A percentile compares a stretch with the other conserved stretches of the same genome.
These are phyloP conservation scores for Octopus sinensis DNA, from an alignment of 1,140 invertebrate genomes.

Conservation along the genomic window DNA sequence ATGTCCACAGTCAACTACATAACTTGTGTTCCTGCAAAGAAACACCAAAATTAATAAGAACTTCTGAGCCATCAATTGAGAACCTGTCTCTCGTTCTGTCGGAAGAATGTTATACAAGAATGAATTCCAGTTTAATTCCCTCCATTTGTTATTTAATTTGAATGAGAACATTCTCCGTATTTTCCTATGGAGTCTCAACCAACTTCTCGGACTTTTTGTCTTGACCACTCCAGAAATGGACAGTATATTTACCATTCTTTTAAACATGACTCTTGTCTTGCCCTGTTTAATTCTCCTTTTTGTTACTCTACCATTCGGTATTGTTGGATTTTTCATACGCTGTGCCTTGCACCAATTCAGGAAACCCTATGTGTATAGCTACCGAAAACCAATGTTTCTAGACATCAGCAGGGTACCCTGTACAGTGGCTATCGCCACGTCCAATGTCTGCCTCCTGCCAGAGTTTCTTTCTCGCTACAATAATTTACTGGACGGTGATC, in stretches of 20 bases:
- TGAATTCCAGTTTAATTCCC: constrained; percentile 15
- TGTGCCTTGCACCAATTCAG: constrained; percentile 32
- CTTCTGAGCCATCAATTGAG: constrained; percentile 2
- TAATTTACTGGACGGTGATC: constrained; percentile 34
- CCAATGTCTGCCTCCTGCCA: constrained; percentile 43
- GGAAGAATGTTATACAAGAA: constrained; percentile 21
- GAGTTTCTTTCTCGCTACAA: constrained; percentile 42
- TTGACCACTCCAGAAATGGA: constrained; percentile 30
- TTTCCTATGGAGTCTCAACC: constrained; percentile 20
- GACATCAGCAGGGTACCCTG: not conserved
- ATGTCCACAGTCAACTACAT: too few relatives aligned
- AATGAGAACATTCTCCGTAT: constrained; percentile 23
- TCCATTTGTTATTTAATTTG: constrained; percentile 23
- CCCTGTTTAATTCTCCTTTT: constrained; percentile 26
- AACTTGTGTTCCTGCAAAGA: too few relatives aligned
- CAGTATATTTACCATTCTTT: constrained; percentile 10
- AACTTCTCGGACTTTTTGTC: constrained; percentile 23
- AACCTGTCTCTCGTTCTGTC: constrained; percentile 18
- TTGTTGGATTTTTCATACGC: constrained; percentile 31
- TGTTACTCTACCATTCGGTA: constrained; percentile 26
- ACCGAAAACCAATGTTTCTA: constrained; percentile 10
- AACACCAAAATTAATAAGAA: too few relatives aligned
- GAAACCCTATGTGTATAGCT: constrained; percentile 25
- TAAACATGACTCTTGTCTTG: constrained; percentile 19
- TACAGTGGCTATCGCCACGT: constrained; percentile 32